Percentiles rank a stretch among this genome's conserved stretches.
Conservation (phyloP, 2,797 vertebrate species). For the Rallus crepitans region DNA sequence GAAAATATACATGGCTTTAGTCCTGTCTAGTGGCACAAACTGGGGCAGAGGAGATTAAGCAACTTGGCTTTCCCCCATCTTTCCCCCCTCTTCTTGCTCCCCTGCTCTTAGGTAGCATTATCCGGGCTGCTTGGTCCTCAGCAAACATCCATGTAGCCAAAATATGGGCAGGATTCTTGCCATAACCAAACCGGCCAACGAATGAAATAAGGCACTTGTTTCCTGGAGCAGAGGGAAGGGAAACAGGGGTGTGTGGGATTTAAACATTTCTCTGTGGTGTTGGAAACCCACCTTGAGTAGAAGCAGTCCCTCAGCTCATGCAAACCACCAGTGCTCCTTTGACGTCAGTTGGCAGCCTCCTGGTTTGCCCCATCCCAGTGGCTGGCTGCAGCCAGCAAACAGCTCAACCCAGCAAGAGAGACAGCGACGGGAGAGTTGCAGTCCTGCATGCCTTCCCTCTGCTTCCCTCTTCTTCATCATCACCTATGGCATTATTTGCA, state of each 20-base stretch:
- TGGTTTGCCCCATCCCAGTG: background rate
- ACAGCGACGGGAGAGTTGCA: rapidly evolving
- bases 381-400: background rate
- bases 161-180: slow-evolving; percentile 40
- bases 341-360: slow-evolving; percentile 38
- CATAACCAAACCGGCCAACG: slow-evolving; percentile 40
- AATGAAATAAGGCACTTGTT: slow-evolving; percentile 51
- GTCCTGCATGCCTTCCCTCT: background rate
- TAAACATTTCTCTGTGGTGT: slow-evolving; percentile 24
- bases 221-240: background rate
- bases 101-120: slow-evolving; percentile 1
- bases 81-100: background rate
- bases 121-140: background rate
- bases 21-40: background rate
- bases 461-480: background rate
- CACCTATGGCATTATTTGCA: background rate
- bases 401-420: rapidly evolving
- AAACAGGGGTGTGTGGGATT: background rate
- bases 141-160: slow-evolving; percentile 47
- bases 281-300: slow-evolving; percentile 46
- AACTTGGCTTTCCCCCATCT: background rate
- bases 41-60: background rate
- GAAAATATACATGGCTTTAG: background rate
- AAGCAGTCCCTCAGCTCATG: slow-evolving; percentile 1
- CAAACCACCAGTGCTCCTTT: slow-evolving; percentile 28